Evolutionary conservation across 2,797 vertebrate species (phyloP), one percentile per base, ranked within the genome.

Genomic region (Cottoperca gobio): DNA sequence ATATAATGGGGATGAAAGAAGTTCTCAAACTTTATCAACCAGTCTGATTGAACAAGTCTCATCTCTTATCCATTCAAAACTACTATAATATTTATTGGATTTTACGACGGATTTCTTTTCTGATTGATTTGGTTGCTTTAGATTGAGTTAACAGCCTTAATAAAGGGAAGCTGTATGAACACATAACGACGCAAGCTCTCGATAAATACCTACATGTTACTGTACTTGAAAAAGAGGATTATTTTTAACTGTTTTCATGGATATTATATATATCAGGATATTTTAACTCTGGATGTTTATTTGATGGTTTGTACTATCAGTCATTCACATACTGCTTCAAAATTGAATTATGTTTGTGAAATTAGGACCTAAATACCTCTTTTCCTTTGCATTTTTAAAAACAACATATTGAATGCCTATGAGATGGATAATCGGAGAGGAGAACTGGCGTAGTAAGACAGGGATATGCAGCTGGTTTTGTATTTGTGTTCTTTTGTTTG

Each of bases 21-120:
- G 17, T 37, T 24, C 1, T 59, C 17, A 59, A 43, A 10, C n/a
- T 21, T 46, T 8, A 1, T 50, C 19, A 5, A 21, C 17, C 49
- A 55, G n/a, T 50, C 11, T 40, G 3, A 46, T 28, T 35, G 2
- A 48, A 39, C 1, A 9, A n/a, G 2, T 28, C 21, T 54, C 48
- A 69, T 62, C 8, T 43, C 50, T 31, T 26, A 2, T 39, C 21
- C 2, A 11, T n/a, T 63, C 7, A 54, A 48, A 54, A 37, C 9
- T 6, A 26, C 19, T 77, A 0, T 35, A 59, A 62, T 49, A 73
- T 67, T 67, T 50, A 67, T 57, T 31, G 52, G 14, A 46, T 58
- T 73, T 65, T 31, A 64, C 0, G 1, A 26, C 46, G n/a, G 2
- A 21, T 59, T 58, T n/a, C 35, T 35, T 53, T 28, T 59, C 19